Base-by-base conservation (phyloP, 2,797 vertebrate species). In the Columba guinea region DNA sequence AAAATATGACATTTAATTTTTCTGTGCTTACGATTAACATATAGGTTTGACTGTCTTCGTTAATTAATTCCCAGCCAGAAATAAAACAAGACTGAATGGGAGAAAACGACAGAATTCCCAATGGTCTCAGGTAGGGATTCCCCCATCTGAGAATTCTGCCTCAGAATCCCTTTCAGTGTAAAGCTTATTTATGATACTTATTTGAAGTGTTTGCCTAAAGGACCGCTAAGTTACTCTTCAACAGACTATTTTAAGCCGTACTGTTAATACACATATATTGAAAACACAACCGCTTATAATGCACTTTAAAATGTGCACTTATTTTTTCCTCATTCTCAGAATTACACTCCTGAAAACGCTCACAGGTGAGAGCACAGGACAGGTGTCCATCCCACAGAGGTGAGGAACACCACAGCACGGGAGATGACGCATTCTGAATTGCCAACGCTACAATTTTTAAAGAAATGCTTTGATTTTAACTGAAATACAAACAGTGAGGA, bases 1-100 rank as follows among this genome's bases (percentile, higher is more conserved):
- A 17, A 67, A 79, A 55, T 2, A 28, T 10, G 56, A 53, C 12
- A 10, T 23, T 35, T 35, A 35, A 35, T 35, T 78, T 68, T 53
- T 34, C 44, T 49, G 15, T 69, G 41, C 28, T 67, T 32, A 41
- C 3, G 7, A 62, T 18, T 52, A 24, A 12, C 3, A 2, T 7
- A 6, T 0, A 23, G 0, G 21, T n/a, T 44, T 27, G 13, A 9
- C 16, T 6, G 16, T 9, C 48, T 55, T 60, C 0, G 0, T 51
- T 78, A 26, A 34, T 11, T 35, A 35, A 14, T 21, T 70, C 58
- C 68, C 58, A 76, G 41, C 15, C 63, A 86, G 59, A 79, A 78
- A 34, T 41, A 52, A 78, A 71, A 77, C 20, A 0, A 48, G 32
- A 75, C 9, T 5, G 32, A 73, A 64, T 5, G 39, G 56, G 26